Base-by-base conservation (phyloP, 2,888 invertebrate species). In the Dione vanillae region DNA sequence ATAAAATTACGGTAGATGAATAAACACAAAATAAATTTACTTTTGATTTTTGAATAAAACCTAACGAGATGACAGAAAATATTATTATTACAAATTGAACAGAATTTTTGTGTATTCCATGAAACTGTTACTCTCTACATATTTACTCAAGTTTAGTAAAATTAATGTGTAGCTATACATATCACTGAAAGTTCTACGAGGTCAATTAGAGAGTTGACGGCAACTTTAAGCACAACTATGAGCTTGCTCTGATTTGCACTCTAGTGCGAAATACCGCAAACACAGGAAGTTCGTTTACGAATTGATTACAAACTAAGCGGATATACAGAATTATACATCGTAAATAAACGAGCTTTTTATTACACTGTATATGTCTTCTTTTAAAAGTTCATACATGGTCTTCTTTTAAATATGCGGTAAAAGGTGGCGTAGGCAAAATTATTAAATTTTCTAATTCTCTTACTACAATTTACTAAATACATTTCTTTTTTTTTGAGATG, bases 161-260 rank as follows among this genome's bases (percentile, higher is more conserved):
- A 45, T 35, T 45, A 61, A 45, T 61, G 35, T 61, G n/a, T 20
- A 16, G 45, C 35, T 27, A 7, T 35, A 61, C 61, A 35, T 61
- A 43, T 45, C 35, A 45, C 45, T 61, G 45, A 45, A 45, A 61
- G 61, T 16, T 61, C 43, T n/a, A 20, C 61, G 45, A 45, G 64
- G 69, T 69, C 69, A 69, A 64, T 69, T 56, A 69, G 54, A 2
- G 64, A 69, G 54, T 64, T 64, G 69, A 64, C 35, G 54, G 35
- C n/a, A 69, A 54, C 54, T 69, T 47, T 54, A 47, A 69, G 62
- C 20, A 54, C 61, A 47, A 47, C 52, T 37, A 64, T 69, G 61
- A 59, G 61, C 62, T 59, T 68, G 52, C 16, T 64, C 68, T 52
- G 68, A 62, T 68, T 62, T 52, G 52, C 45, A 16, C 51, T 61